phyloP scores from a whole-genome alignment of 2,113 vertebrate genomes.

The Macquaria australasica region DNA sequence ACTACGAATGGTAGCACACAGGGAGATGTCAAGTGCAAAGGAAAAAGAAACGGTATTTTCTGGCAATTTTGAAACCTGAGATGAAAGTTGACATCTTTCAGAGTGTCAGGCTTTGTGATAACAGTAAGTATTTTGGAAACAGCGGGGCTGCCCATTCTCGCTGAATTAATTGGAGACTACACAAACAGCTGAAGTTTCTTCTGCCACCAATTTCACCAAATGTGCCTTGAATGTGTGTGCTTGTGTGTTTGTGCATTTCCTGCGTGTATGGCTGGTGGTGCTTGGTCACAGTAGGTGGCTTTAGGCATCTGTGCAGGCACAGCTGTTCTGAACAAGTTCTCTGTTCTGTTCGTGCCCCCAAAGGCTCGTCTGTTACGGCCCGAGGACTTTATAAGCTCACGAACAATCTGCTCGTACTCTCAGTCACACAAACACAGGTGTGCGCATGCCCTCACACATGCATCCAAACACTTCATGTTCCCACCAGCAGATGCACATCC shows the following conservation, averaged over 20 bases:
- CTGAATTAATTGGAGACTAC: constrained; percentile 43
- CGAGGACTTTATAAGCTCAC: constrained; percentile 12
- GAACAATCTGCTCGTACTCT: constrained; percentile 33
- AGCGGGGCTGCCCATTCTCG: not conserved
- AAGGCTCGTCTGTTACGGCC: constrained; percentile 27
- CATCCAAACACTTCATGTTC: not conserved
- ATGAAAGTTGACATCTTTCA: constrained; percentile 47
- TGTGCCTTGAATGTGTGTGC: not conserved
- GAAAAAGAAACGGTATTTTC: constrained; percentile 11
- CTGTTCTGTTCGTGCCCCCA: constrained; percentile 11
- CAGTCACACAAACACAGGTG: not conserved
- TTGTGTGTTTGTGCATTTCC: constrained; percentile 3
- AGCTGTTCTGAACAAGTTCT: constrained; percentile 46
- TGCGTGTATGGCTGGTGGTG: not conserved
- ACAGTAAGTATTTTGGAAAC: constrained; percentile 35
- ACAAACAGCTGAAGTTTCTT: constrained; percentile 32
- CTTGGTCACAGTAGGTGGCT: constrained; percentile 26
- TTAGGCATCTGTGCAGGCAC: constrained; percentile 53
- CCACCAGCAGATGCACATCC: not conserved
- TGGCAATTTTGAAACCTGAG: constrained; percentile 21
- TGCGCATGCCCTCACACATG: not conserved
- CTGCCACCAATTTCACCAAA: constrained; percentile 30
- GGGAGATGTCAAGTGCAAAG: constrained; percentile 22
- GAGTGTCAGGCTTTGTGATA: constrained; percentile 13
- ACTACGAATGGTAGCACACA: not conserved